Evolutionary conservation across 2,888 invertebrate genomes (phyloP).

Genomic region (Onthophagus sagittarius): DNA sequence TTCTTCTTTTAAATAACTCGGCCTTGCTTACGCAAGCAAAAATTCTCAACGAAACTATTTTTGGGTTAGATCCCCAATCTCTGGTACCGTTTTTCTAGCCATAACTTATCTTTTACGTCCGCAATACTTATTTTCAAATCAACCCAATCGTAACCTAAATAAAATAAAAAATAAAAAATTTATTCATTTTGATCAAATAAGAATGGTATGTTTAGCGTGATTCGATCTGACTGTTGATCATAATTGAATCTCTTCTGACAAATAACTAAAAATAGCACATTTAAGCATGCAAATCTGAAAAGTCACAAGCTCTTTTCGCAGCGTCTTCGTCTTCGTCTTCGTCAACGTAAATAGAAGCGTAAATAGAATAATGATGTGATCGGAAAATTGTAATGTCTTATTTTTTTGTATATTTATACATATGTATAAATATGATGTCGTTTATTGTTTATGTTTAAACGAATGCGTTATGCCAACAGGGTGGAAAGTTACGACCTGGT

Average conservation of each 20-base stretch:
- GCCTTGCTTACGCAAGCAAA: neutral
- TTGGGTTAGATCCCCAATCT: neutral
- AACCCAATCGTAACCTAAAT: neutral
- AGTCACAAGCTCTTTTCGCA: constrained; percentile 16
- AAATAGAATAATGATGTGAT: constrained; percentile 21
- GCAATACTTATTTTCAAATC: neutral
- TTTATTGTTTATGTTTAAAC: constrained; percentile 24
- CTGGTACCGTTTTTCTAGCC: neutral
- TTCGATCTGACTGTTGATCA: constrained; percentile 16
- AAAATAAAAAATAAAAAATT: too few species aligned
- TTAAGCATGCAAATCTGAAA: constrained; percentile 20
- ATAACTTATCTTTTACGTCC: neutral
- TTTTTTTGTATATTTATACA: constrained; percentile 14
- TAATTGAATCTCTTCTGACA: constrained; percentile 17
- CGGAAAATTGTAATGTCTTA: neutral
- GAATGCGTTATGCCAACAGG: constrained; percentile 54
- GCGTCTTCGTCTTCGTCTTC: constrained; percentile 15
- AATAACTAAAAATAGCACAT: constrained; percentile 19
- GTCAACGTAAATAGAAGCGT: constrained; percentile 13
- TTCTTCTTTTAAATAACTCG: neutral
- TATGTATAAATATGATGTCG: constrained; percentile 19
- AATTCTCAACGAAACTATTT: neutral
- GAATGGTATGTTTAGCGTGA: constrained; percentile 16
- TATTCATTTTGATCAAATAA: too few species aligned
- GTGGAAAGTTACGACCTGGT: constrained; percentile 74